Evolutionary conservation across 1,140 invertebrate genomes (phyloP), one percentile per base, ranked within the genome.

Genomic region (Heliconius himera): DNA sequence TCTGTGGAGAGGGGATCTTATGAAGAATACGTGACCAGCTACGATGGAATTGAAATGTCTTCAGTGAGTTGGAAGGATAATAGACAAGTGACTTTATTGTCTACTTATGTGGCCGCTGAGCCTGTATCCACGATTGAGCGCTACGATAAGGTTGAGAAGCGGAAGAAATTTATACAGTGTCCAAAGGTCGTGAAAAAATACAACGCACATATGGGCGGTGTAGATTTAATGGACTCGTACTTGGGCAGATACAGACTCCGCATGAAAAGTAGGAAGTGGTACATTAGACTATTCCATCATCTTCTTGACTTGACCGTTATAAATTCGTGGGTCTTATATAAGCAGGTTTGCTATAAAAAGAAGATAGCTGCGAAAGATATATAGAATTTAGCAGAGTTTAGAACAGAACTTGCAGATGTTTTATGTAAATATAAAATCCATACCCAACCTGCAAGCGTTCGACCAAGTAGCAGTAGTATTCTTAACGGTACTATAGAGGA

Each of bases 301-400:
- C 77, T 82, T 46, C 75, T 82, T 76, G 81, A 82, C 70, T 77
- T 82, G 60, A 74, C 71, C 29, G 74, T 81, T 66, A 81, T 84
- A 77, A 79, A 78, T 66, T 78, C 77, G 51, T 74, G 77, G 77
- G 72, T 78, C 73, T 74, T 74, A 74, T 51, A 74, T 46, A 78
- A 70, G 70, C 77, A 73, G 26, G 77, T 54, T 54, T 54, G 51
- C 51, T 54, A 54, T n/a, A 54, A 54, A 54, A 54, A 54, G 51
- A 54, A 54, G 20, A 54, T 54, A 54, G 20, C 72, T 77, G 75
- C 80, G 71, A 81, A 77, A 81, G 41, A 79, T 74, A 70, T 70
- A 33, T 70, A 78, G 73, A 81, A 77, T 81, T 38, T 81, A 36
- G 80, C 60, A 81, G 66, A 81, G 72, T 81, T 81, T 81, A 77